Percentiles rank a stretch among this genome's conserved stretches.
phyloP scores from a whole-genome alignment of 2,797 vertebrate genomes.

The Amblyopsis hoosieri region DNA sequence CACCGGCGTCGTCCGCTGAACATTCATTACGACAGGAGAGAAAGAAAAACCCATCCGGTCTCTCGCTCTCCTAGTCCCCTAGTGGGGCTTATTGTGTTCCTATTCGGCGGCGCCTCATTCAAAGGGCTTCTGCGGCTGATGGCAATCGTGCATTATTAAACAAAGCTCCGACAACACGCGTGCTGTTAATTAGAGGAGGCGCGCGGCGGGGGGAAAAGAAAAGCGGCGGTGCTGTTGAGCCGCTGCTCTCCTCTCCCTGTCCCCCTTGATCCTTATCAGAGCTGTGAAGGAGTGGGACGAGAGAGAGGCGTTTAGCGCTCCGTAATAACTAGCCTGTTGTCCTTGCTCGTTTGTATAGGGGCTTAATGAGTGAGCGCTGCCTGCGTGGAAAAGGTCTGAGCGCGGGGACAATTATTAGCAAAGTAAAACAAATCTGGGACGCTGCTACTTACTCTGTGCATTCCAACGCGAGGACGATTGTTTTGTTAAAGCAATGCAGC shows the following conservation, averaged over 20 bases:
- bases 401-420: constrained; percentile 40
- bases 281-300: constrained; percentile 59
- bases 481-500: constrained; percentile 33
- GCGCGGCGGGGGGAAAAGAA: constrained; percentile 23
- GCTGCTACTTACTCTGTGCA: too few species aligned
- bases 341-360: constrained; percentile 46
- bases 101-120: constrained; percentile 74
- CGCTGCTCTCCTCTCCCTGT: constrained; percentile 37
- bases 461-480: constrained; percentile 30
- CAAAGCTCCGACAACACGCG: constrained; percentile 80
- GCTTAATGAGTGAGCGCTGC: background rate
- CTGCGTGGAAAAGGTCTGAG: too few species aligned
- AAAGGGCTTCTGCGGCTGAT: constrained; percentile 77
- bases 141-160: constrained; percentile 81
- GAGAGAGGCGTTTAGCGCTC: constrained; percentile 66
- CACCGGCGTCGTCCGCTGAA: constrained; percentile 52
- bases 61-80: constrained; percentile 42
- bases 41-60: constrained; percentile 45
- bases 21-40: constrained; percentile 57
- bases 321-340: constrained; percentile 49
- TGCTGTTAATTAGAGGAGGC: constrained; percentile 76
- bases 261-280: constrained; percentile 68
- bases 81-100: constrained; percentile 74
- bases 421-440: too few species aligned
- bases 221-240: background rate